These are phyloP conservation scores for Tetrapedia diversipes DNA, from an alignment of 2,888 invertebrate species.

Conservation along the genomic window DNA sequence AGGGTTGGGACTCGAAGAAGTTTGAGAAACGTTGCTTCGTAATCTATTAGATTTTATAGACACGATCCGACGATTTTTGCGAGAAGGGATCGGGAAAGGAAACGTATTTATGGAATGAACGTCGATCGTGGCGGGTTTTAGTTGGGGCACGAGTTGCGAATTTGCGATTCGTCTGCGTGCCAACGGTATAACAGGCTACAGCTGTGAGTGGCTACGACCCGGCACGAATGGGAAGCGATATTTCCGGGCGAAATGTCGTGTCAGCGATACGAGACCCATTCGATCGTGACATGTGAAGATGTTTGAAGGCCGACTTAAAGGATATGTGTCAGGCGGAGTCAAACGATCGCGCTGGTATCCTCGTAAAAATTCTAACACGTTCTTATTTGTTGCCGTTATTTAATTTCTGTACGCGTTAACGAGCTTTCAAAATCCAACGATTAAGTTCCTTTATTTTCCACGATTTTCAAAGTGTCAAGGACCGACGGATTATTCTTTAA, in stretches of 20 bases:
- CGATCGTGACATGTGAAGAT: slow-evolving; percentile 38
- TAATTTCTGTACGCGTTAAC: too few relatives aligned
- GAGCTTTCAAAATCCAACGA: too few relatives aligned
- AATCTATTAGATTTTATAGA: slow-evolving; percentile 57
- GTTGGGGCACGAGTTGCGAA: slow-evolving; percentile 56
- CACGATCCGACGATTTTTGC: slow-evolving; percentile 28
- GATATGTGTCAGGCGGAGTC: slow-evolving; percentile 35
- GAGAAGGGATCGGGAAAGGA: slow-evolving; percentile 20
- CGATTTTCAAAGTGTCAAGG: neutral
- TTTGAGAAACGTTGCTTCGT: too few relatives aligned
- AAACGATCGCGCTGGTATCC: neutral
- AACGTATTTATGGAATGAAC: slow-evolving; percentile 38
- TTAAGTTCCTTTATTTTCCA: too few relatives aligned
- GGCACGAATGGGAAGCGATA: slow-evolving; percentile 62
- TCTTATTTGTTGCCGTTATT: too few relatives aligned
- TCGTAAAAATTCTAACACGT: neutral
- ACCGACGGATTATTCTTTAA: too few relatives aligned
- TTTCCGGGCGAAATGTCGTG: slow-evolving; percentile 59
- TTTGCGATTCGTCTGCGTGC: slow-evolving; percentile 63
- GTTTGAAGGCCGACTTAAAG: slow-evolving; percentile 33
- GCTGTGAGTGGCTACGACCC: slow-evolving; percentile 61
- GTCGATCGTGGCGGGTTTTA: slow-evolving; percentile 39
- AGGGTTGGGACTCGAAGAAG: too few relatives aligned
- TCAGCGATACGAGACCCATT: slow-evolving; percentile 45
- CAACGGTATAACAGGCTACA: slow-evolving; percentile 60